Conservation (phyloP, 2,113 vertebrate species). For the Cyanistes caeruleus region DNA sequence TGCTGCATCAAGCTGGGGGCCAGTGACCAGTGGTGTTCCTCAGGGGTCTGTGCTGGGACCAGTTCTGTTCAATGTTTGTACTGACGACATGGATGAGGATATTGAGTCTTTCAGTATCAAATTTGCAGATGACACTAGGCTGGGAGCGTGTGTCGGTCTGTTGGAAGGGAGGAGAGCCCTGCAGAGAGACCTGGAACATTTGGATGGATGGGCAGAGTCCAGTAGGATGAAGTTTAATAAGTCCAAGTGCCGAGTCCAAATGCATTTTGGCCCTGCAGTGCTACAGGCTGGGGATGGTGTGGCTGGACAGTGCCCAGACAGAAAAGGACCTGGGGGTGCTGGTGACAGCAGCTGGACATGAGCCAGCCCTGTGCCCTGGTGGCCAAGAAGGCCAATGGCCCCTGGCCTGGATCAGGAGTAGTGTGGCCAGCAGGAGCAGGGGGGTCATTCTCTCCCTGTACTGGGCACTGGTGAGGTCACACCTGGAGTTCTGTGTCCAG, state of each 20-base stretch:
- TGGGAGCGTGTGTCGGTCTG: too few species aligned
- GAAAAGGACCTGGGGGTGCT: not conserved
- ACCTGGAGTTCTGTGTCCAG: not conserved
- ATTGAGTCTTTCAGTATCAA: too few species aligned
- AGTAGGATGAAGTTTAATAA: not conserved
- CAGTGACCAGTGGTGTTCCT: too few species aligned
- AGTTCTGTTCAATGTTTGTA: too few species aligned
- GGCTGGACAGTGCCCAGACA: not conserved
- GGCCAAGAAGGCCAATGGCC: too few species aligned
- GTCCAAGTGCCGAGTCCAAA: not conserved
- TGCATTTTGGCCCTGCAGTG: not conserved
- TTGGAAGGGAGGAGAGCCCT: not conserved
- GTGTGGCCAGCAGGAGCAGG: not conserved
- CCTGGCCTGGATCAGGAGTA: not conserved
- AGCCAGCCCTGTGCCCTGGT: too few species aligned
- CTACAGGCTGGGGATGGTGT: not conserved
- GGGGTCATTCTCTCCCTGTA: not conserved
- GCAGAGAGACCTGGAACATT: not conserved
- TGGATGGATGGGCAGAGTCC: not conserved
- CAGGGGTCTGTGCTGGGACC: too few species aligned
- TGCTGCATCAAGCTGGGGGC: too few species aligned
- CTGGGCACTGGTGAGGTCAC: not conserved
- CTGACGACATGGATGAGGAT: too few species aligned
- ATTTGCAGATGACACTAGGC: too few species aligned
- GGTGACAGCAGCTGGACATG: too few species aligned